phyloP scores from a whole-genome alignment of 2,113 vertebrate genomes.

The Elephas maximus region DNA sequence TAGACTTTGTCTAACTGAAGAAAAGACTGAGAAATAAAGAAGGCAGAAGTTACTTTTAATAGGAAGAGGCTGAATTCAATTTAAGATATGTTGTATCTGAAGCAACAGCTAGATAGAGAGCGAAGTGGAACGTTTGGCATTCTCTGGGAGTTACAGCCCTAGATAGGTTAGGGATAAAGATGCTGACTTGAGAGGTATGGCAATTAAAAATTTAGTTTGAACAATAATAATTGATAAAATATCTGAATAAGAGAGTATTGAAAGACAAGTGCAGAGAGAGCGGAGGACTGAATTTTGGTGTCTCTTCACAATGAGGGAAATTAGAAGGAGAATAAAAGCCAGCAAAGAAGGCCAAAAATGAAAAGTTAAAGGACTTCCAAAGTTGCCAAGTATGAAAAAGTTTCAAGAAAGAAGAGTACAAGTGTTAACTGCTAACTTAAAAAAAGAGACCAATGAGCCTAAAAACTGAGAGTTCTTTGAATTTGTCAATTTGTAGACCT shows the following conservation, averaged over 20 bases:
- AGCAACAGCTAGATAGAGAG: background rate
- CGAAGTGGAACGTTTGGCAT: background rate
- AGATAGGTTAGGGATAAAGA: background rate
- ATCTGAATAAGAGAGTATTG: background rate
- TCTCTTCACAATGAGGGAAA: background rate
- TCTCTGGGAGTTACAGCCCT: background rate
- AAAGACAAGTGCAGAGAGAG: background rate
- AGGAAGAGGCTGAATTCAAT: background rate
- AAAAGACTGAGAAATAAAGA: background rate
- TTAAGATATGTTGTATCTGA: background rate
- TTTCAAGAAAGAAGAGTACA: slow-evolving; percentile 22
- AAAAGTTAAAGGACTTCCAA: background rate
- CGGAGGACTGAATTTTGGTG: background rate
- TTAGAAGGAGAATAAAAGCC: background rate
- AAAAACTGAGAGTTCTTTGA: background rate
- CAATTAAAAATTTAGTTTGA: background rate
- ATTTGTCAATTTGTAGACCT: background rate
- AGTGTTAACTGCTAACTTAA: background rate
- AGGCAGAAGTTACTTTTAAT: background rate
- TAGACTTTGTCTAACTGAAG: background rate
- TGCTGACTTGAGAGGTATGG: background rate
- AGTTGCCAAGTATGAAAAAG: background rate
- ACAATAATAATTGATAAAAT: background rate
- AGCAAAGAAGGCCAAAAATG: background rate
- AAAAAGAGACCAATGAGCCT: background rate